These are phyloP conservation scores for Psilanteris sp. DNA, from an alignment of 1,140 invertebrate genomes.

Conservation along the genomic window DNA sequence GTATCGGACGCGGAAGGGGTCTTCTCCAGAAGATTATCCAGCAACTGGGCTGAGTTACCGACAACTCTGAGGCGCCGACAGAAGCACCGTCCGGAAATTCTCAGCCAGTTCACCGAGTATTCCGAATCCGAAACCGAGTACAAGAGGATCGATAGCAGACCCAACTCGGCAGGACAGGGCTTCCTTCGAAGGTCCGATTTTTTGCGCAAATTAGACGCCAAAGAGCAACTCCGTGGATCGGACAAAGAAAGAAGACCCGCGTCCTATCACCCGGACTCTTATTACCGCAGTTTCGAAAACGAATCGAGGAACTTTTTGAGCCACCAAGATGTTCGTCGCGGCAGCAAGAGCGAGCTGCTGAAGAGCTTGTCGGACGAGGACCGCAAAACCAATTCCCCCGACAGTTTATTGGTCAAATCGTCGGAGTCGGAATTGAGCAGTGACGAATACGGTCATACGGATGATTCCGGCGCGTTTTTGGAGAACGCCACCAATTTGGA, in stretches of 20 bases:
- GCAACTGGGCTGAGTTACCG: slow-evolving; percentile 78
- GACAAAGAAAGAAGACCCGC: slow-evolving; percentile 30
- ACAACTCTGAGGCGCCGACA: slow-evolving; percentile 75
- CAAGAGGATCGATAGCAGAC: slow-evolving; percentile 55
- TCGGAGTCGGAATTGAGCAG: slow-evolving; percentile 77
- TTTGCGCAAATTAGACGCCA: slow-evolving; percentile 68
- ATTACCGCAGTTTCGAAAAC: slow-evolving; percentile 12
- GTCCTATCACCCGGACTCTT: slow-evolving; percentile 23
- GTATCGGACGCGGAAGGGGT: slow-evolving; percentile 75
- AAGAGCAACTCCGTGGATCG: slow-evolving; percentile 20
- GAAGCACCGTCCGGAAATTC: slow-evolving; percentile 76
- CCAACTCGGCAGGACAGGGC: slow-evolving; percentile 64
- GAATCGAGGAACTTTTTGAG: slow-evolving; percentile 13
- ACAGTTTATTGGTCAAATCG: slow-evolving; percentile 76
- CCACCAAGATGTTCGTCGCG: slow-evolving; percentile 21
- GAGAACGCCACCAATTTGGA: slow-evolving; percentile 72
- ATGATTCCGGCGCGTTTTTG: slow-evolving; percentile 77
- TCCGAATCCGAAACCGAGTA: slow-evolving; percentile 74
- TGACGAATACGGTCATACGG: slow-evolving; percentile 77
- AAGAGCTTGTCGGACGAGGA: slow-evolving; percentile 75
- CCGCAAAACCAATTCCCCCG: slow-evolving; percentile 76
- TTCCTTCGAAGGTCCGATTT: slow-evolving; percentile 74
- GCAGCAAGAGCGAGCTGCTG: slow-evolving; percentile 27
- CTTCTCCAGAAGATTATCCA: slow-evolving; percentile 72
- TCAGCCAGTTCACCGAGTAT: slow-evolving; percentile 76